Conservation (phyloP, 2,888 invertebrate species). For the Ptychoptera albimana region DNA sequence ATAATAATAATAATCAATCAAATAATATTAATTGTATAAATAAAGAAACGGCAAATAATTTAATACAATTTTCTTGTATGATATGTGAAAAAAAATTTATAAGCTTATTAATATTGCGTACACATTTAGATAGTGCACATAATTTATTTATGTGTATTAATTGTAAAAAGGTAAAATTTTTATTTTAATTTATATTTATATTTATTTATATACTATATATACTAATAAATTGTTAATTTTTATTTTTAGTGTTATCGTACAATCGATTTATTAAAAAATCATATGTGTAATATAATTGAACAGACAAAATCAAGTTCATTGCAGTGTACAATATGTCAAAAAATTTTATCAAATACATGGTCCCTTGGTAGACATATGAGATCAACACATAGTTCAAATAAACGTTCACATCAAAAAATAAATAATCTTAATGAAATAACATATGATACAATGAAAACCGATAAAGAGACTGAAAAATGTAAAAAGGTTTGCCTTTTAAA, state of each 20-base stretch:
- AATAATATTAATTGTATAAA: not conserved
- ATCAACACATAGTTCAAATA: slow-evolving; percentile 4
- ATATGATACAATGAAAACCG: too few relatives aligned
- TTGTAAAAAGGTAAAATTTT: slow-evolving; percentile 9
- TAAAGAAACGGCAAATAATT: slow-evolving; percentile 5
- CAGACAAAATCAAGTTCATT: slow-evolving; percentile 3
- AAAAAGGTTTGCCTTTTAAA: too few relatives aligned
- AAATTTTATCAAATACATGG: slow-evolving; percentile 11
- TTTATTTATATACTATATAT: not conserved
- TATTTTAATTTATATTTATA: slow-evolving; percentile 3
- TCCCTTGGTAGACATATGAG: slow-evolving; percentile 13
- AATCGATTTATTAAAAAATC: slow-evolving; percentile 6
- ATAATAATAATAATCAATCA: not conserved
- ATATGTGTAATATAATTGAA: slow-evolving; percentile 3
- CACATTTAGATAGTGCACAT: slow-evolving; percentile 14
- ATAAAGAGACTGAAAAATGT: too few relatives aligned
- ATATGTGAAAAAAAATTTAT: slow-evolving; percentile 13
- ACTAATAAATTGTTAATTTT: not conserved
- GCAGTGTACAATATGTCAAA: slow-evolving; percentile 12
- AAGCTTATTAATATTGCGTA: slow-evolving; percentile 12
- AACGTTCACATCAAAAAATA: not conserved
- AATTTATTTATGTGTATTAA: slow-evolving; percentile 11
- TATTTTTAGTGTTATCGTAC: not conserved
- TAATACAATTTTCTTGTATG: slow-evolving; percentile 10
- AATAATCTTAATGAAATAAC: not conserved